Conservation (phyloP, 2,113 vertebrate species). For the Calidris pygmaea region DNA sequence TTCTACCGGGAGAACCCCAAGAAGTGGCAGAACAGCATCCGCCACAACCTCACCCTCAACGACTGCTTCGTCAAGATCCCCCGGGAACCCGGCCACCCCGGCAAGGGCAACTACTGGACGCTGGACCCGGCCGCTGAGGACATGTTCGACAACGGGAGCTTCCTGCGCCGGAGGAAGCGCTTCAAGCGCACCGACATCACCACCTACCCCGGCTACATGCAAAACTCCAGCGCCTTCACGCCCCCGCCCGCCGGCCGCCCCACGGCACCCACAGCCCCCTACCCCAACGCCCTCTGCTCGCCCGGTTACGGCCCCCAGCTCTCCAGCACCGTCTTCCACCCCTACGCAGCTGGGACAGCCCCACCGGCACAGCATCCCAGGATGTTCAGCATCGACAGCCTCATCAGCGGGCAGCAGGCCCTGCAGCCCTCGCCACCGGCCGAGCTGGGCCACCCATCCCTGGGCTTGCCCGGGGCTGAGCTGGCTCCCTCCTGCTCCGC, state of each 20-base stretch:
- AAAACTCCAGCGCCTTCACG: slow-evolving; percentile 87
- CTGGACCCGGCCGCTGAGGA: slow-evolving; percentile 92
- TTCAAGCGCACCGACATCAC: slow-evolving; percentile 93
- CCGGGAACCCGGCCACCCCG: slow-evolving; percentile 90
- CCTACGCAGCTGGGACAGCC: neutral
- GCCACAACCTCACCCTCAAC: slow-evolving; percentile 95
- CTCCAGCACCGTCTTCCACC: slow-evolving; percentile 41
- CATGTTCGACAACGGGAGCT: slow-evolving; percentile 95
- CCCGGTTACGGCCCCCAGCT: slow-evolving; percentile 11
- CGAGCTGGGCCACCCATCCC: slow-evolving; percentile 74
- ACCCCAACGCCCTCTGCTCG: slow-evolving; percentile 28
- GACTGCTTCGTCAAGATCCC: slow-evolving; percentile 98
- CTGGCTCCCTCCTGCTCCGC: slow-evolving; percentile 79
- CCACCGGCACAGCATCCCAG: slow-evolving; percentile 70
- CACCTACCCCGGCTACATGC: slow-evolving; percentile 88
- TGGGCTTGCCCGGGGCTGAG: slow-evolving; percentile 72
- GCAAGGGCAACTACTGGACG: slow-evolving; percentile 98
- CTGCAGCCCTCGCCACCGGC: slow-evolving; percentile 73
- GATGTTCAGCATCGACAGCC: slow-evolving; percentile 95
- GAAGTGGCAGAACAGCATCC: slow-evolving; percentile 97
- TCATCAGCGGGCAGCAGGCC: slow-evolving; percentile 85
- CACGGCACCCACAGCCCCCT: slow-evolving; percentile 10
- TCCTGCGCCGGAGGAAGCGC: slow-evolving; percentile 90
- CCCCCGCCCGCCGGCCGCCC: slow-evolving; percentile 74
- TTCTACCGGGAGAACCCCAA: slow-evolving; percentile 97